Evolutionary conservation across 2,888 invertebrate species (phyloP).

Genomic region (Griposia aprilina): DNA sequence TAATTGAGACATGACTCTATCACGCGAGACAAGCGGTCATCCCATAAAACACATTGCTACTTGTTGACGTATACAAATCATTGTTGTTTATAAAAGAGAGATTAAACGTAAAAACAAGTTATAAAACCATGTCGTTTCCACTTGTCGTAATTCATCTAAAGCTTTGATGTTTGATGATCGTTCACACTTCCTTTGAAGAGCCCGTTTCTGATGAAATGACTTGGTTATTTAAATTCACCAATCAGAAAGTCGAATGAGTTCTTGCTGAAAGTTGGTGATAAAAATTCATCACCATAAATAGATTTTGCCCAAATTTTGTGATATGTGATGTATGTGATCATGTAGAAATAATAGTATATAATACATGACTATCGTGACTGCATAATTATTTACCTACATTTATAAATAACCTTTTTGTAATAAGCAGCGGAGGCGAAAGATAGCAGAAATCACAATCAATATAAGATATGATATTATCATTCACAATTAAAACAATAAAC

Average conservation of each 20-base stretch:
- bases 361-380: conserved; percentile 2
- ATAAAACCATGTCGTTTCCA: conserved; percentile 70
- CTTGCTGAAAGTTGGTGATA: background rate
- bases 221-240: conserved; percentile 12
- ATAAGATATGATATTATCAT: conserved; percentile 45
- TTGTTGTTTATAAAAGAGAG: conserved; percentile 70
- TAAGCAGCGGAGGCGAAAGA: conserved; percentile 40
- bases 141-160: conserved; percentile 69
- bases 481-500: conserved; percentile 47
- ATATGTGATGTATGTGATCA: background rate
- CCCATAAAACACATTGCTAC: conserved; percentile 60
- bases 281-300: background rate
- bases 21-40: conserved; percentile 36
- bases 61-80: conserved; percentile 65
- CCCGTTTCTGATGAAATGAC: conserved; percentile 54
- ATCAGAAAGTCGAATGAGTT: conserved; percentile 16
- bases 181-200: conserved; percentile 70
- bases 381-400: conserved; percentile 23
- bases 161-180: conserved; percentile 76
- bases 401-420: conserved; percentile 48
- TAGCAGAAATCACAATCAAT: conserved; percentile 44
- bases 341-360: background rate
- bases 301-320: background rate
- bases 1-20: conserved; percentile 29
- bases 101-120: conserved; percentile 71